Conservation (phyloP, 2,113 vertebrate species). For the Addax nasomaculatus region DNA sequence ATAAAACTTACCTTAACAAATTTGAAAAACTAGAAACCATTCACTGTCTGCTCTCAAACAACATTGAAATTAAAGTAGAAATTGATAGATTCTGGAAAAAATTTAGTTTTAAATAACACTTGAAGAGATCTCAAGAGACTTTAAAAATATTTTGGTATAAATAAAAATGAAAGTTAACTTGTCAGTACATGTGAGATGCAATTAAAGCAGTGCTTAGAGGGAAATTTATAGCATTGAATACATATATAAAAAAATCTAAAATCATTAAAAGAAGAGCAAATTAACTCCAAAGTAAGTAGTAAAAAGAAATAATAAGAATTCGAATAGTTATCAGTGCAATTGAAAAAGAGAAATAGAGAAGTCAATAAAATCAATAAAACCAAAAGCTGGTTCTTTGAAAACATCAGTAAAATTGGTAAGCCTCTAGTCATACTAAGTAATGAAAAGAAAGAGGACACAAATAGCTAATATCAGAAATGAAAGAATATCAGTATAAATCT, state of each 20-base stretch:
- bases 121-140: neutral
- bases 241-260: neutral
- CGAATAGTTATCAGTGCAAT: neutral
- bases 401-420: neutral
- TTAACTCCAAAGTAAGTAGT: neutral
- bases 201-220: neutral
- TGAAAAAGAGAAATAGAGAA: neutral
- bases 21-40: neutral
- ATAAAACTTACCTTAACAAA: neutral
- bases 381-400: neutral
- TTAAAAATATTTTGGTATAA: neutral
- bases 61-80: neutral
- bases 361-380: neutral
- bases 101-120: neutral
- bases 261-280: neutral
- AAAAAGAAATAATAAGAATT: neutral
- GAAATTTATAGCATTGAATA: neutral
- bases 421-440: neutral
- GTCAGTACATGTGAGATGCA: neutral
- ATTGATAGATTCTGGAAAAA: neutral
- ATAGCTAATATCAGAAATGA: neutral
- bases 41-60: neutral
- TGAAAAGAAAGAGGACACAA: neutral
- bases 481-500: neutral
- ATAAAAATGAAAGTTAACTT: neutral